phyloP scores from a whole-genome alignment of 2,113 vertebrate genomes.

The Elanus axillaris region DNA sequence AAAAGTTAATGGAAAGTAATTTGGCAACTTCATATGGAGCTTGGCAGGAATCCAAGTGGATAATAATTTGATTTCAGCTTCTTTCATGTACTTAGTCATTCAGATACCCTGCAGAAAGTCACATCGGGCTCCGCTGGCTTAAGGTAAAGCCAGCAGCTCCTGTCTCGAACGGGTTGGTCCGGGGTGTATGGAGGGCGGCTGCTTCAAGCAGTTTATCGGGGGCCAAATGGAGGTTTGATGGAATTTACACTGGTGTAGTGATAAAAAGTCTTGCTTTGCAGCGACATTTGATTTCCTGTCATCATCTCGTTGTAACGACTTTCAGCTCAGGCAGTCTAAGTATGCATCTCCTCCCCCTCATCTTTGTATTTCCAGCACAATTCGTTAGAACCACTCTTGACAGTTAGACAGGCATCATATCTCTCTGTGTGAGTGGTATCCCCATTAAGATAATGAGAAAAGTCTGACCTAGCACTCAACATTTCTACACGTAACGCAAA shows the following conservation, averaged over 20 bases:
- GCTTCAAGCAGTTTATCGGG: background rate
- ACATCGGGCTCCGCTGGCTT: background rate
- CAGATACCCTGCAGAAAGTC: slow-evolving; percentile 20
- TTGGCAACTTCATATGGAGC: slow-evolving; percentile 38
- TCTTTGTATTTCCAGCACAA: background rate
- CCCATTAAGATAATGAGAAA: background rate
- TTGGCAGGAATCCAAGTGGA: slow-evolving; percentile 20
- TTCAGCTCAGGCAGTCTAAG: background rate
- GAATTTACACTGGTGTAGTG: fast-evolving
- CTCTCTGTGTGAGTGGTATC: background rate
- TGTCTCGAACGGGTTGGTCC: fast-evolving
- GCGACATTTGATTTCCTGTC: background rate
- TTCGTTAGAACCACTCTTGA: background rate
- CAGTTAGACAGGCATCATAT: background rate
- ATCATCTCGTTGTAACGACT: background rate
- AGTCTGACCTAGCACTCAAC: background rate
- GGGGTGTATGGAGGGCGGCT: fast-evolving
- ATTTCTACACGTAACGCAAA: background rate
- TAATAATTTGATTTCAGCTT: slow-evolving; percentile 46
- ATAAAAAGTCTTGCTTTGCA: background rate
- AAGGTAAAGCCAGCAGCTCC: fast-evolving
- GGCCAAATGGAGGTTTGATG: fast-evolving
- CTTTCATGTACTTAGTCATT: slow-evolving; percentile 38
- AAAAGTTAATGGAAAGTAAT: slow-evolving; percentile 55
- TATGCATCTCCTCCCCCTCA: background rate